A percentile compares a stretch with the other conserved stretches of the same genome.
phyloP scores from a whole-genome alignment of 2,113 vertebrate genomes.

The Neomonachus schauinslandi region DNA sequence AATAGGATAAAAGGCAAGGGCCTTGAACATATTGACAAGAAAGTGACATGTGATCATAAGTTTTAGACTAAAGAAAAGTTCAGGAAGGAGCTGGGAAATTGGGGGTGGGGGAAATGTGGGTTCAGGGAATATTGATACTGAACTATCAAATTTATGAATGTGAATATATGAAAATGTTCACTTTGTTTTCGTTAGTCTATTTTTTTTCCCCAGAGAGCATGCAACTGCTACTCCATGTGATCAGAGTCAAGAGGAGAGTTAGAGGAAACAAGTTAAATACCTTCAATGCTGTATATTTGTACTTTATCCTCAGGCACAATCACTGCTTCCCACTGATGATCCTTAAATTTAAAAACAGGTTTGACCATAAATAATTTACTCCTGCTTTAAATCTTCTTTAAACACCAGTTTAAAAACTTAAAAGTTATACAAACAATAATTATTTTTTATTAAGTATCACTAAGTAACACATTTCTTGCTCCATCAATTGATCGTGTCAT shows the following conservation, averaged over 20 bases:
- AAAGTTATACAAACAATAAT: background rate
- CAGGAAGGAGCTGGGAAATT: background rate
- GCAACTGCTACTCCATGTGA: background rate
- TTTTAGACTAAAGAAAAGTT: background rate
- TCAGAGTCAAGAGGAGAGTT: background rate
- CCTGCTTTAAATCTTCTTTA: background rate
- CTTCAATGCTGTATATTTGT: slow-evolving; percentile 90
- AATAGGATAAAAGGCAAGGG: background rate
- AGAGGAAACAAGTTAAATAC: slow-evolving; percentile 78
- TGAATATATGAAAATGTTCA: background rate
- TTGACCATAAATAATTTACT: slow-evolving; percentile 35
- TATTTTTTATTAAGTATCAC: slow-evolving; percentile 7
- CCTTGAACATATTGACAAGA: background rate
- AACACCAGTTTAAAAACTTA: slow-evolving; percentile 37
- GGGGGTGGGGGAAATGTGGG: background rate
- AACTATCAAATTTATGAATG: background rate
- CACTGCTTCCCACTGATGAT: slow-evolving; percentile 95
- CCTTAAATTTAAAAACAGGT: slow-evolving; percentile 84
- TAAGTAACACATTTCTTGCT: slow-evolving; percentile 15
- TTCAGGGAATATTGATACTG: background rate
- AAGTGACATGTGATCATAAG: background rate
- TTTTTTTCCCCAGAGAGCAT: background rate
- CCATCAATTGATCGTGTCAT: background rate
- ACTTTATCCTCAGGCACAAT: slow-evolving; percentile 92
- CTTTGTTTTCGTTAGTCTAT: background rate